These are phyloP conservation scores for Forpus xanthops DNA, from an alignment of 2,797 vertebrate genomes.

Conservation along the genomic window DNA sequence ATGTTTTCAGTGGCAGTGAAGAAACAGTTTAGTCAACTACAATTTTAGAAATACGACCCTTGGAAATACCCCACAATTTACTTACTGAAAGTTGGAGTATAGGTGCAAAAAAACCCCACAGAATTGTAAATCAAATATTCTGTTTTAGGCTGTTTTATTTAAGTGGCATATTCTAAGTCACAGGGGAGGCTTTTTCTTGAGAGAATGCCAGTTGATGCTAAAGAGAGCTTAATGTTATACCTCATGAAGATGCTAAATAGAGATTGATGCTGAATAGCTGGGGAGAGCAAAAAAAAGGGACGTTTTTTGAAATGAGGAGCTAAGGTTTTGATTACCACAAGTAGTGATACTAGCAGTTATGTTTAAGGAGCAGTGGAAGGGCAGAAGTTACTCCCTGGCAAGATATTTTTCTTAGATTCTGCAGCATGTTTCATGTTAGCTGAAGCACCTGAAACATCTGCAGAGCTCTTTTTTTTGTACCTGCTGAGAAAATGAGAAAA, in stretches of 20 bases:
- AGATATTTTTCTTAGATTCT: neutral
- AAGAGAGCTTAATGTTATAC: neutral
- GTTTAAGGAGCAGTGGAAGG: neutral
- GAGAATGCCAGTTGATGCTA: neutral
- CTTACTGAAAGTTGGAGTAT: neutral
- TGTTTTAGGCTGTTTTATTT: neutral
- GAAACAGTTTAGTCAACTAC: neutral
- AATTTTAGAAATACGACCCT: neutral
- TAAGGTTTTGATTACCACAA: neutral
- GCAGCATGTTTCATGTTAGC: neutral
- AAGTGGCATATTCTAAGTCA: neutral
- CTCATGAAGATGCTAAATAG: neutral
- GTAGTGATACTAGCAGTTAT: neutral
- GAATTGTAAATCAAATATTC: neutral
- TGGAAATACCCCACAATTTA: neutral
- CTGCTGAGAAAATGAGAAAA: neutral
- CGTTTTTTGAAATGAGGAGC: neutral
- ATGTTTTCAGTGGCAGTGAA: neutral
- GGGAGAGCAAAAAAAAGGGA: neutral
- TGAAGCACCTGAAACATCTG: neutral
- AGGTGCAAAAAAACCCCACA: neutral
- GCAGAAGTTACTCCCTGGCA: neutral
- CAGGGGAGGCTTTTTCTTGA: rapidly evolving
- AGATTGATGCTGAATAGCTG: neutral
- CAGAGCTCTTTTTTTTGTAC: neutral